Conservation (phyloP, 2,113 vertebrate genomes). For the Mus pahari region DNA sequence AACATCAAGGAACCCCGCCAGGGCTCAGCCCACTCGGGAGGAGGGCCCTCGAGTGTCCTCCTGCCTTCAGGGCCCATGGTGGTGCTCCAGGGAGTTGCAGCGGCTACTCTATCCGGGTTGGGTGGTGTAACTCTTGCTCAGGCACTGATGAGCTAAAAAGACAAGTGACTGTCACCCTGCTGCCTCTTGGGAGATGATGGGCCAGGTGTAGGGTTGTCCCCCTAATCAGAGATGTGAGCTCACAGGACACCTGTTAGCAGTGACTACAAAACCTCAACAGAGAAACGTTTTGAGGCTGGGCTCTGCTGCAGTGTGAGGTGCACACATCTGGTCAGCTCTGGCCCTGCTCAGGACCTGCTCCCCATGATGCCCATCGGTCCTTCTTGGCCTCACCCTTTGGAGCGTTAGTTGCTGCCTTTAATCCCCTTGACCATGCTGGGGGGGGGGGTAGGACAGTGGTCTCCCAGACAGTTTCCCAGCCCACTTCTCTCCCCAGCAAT, state of each 20-base stretch:
- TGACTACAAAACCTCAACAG: accelerated
- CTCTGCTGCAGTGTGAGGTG: accelerated
- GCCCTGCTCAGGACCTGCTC: neutral
- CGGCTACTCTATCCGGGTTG: accelerated
- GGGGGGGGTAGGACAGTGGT: accelerated
- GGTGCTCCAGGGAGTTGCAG: accelerated
- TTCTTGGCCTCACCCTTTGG: neutral
- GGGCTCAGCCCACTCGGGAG: neutral
- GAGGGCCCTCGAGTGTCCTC: neutral
- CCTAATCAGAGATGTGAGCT: neutral
- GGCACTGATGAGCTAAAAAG: neutral
- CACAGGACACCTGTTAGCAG: neutral
- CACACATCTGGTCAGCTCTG: neutral
- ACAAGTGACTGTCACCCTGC: neutral
- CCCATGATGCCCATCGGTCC: accelerated
- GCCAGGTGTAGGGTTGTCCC: accelerated
- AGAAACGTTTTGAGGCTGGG: accelerated
- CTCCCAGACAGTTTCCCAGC: neutral
- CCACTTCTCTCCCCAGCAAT: neutral
- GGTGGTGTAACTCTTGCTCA: accelerated
- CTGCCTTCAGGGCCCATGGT: neutral
- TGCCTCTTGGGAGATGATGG: accelerated
- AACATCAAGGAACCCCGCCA: neutral
- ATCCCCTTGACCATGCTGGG: accelerated
- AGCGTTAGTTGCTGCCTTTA: accelerated